A percentile compares a stretch with the other conserved stretches of the same genome.
These are phyloP conservation scores for Ypsolopha sequella DNA, from an alignment of 2,888 invertebrate genomes.

Conservation along the genomic window DNA sequence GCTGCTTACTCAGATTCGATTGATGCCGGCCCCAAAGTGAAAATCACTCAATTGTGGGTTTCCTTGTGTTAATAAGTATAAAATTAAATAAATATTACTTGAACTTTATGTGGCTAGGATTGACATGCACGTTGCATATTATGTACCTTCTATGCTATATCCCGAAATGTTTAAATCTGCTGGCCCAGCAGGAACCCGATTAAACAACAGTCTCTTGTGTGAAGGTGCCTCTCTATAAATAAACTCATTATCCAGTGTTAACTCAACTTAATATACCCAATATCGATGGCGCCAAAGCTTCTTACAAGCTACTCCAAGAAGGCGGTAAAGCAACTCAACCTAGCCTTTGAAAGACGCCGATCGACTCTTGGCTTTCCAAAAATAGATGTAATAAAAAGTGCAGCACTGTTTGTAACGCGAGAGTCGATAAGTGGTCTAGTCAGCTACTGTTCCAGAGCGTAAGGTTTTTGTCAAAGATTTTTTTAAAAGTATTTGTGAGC, in stretches of 20 bases:
- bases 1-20: too few species aligned
- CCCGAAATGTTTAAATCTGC: background rate
- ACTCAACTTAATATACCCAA: background rate
- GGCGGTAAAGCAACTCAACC: constrained; percentile 13
- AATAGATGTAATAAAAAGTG: constrained; percentile 51
- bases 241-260: background rate
- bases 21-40: too few species aligned
- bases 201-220: too few species aligned
- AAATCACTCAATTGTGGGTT: too few species aligned
- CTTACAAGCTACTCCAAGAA: background rate
- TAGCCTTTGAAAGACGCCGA: constrained; percentile 25
- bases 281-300: background rate
- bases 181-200: too few species aligned
- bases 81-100: too few species aligned
- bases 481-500: too few species aligned
- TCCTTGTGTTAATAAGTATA: too few species aligned
- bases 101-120: too few species aligned
- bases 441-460: background rate
- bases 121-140: too few species aligned
- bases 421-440: constrained; percentile 1
- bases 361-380: constrained; percentile 30
- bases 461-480: background rate
- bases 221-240: too few species aligned
- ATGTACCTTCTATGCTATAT: background rate
- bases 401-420: constrained; percentile 13